phyloP scores from a whole-genome alignment of 2,888 invertebrate genomes.

The Dasypolia templi region DNA sequence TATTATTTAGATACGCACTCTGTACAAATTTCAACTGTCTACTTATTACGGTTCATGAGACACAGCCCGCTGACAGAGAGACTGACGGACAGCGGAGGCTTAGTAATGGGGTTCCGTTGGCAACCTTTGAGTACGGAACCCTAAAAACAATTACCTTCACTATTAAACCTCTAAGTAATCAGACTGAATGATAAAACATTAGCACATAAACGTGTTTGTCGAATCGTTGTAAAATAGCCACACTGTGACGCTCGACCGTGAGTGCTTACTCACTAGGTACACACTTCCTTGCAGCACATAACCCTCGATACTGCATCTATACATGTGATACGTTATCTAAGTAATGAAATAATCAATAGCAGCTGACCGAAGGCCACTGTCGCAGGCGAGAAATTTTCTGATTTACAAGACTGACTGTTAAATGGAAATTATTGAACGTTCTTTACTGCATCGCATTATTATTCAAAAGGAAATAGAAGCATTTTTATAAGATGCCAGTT shows the following conservation, averaged over 20 bases:
- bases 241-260: slow-evolving; percentile 25
- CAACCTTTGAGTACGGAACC: no score
- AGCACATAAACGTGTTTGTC: slow-evolving; percentile 37
- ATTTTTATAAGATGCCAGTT: background rate
- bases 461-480: background rate
- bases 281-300: slow-evolving; percentile 45
- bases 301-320: slow-evolving; percentile 8
- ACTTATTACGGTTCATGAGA: no score
- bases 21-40: no score
- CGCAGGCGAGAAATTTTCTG: background rate
- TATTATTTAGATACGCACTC: no score
- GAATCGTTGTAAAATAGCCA: slow-evolving; percentile 36
- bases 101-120: no score
- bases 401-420: slow-evolving; percentile 1
- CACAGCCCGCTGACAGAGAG: no score
- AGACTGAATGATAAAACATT: slow-evolving; percentile 14
- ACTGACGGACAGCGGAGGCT: no score
- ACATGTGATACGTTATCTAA: slow-evolving; percentile 33
- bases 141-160: background rate
- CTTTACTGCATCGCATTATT: background rate
- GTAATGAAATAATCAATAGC: slow-evolving; percentile 34
- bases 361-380: background rate
- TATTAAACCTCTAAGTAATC: slow-evolving; percentile 2
- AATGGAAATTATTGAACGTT: background rate
- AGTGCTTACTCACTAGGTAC: slow-evolving; percentile 49